Percentiles rank a stretch among this genome's conserved stretches.
Conservation (phyloP, 1,140 invertebrate species). For the Drosophila melanica region DNA sequence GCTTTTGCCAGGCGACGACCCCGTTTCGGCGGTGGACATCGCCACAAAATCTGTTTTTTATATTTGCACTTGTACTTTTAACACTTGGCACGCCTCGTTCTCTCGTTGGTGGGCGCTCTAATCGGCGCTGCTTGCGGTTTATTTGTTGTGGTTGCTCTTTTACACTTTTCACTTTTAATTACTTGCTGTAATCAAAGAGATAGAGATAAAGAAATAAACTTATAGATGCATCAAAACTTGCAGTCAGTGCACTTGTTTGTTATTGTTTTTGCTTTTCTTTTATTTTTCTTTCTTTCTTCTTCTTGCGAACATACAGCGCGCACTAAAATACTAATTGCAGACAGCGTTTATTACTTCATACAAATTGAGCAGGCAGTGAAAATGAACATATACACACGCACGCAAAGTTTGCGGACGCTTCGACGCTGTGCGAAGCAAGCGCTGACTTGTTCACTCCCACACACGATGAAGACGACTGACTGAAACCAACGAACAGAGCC, state of each 20-base stretch:
- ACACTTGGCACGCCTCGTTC: slow-evolving; percentile 19
- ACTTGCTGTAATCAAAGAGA: slow-evolving; percentile 51
- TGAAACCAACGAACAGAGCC: slow-evolving; percentile 26
- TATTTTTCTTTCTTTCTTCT: slow-evolving; percentile 7
- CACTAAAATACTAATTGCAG: slow-evolving; percentile 69
- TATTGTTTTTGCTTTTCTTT: slow-evolving; percentile 40
- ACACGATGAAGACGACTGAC: slow-evolving; percentile 61
- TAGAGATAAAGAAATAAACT: slow-evolving; percentile 26
- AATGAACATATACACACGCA: slow-evolving; percentile 43
- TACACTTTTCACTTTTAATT: slow-evolving; percentile 48
- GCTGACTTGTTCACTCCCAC: slow-evolving; percentile 57
- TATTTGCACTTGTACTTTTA: slow-evolving; percentile 47
- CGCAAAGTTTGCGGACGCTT: slow-evolving; percentile 46
- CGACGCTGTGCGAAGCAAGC: slow-evolving; percentile 16
- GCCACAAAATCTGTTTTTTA: slow-evolving; percentile 56
- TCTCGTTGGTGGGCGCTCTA: slow-evolving; percentile 19
- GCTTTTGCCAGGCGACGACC: slow-evolving; percentile 83
- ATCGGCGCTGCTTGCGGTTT: slow-evolving; percentile 20
- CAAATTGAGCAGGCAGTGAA: slow-evolving; percentile 65
- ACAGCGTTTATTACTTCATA: slow-evolving; percentile 74
- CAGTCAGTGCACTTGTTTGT: slow-evolving; percentile 44
- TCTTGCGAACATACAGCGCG: slow-evolving; percentile 18
- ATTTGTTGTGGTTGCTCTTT: slow-evolving; percentile 7
- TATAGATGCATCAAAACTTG: slow-evolving; percentile 29
- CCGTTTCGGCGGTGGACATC: slow-evolving; percentile 83